Evolutionary conservation across 2,888 invertebrate species (phyloP), one percentile per base, ranked within the genome.

Genomic region (Chironomus riparius): DNA sequence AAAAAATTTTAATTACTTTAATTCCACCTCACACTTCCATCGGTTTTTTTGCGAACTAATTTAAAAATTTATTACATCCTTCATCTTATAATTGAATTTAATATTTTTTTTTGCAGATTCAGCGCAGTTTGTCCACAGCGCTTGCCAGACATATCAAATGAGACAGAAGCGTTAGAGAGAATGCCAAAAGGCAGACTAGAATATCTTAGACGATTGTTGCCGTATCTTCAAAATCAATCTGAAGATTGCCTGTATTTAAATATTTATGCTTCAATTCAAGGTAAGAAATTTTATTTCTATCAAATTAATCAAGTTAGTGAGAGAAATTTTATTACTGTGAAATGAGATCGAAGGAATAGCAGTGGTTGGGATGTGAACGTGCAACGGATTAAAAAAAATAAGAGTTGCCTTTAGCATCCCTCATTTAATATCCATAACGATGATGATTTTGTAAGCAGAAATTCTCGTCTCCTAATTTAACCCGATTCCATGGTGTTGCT

Each of bases 201-300:
- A 82, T 94, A 96, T 83, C 87, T 98, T 80, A 92, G 91, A 83
- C 88, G 95, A 80, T 87, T 98, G 83, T 85, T 94, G 80, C 95
- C 95, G 62, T 91, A 93, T 83, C 87, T 98, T 79, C 90, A 89
- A 79, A 92, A 96, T 83, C 97, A 98, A 86, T 94, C 92, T 79
- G 98, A 98, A 87, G 97, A 98, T 86, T 98, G 98, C 82, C 89
- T 98, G 78, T 97, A 95, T 84, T 88, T 98, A 82, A 98, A 98
- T 85, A 92, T 98, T 82, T 98, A 97, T 86, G 94, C 95, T 28
- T 98, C 98, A 75, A 93, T 93, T 80, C 92, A 93, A 92, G 95
- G 97, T 97, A 87, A 88, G 3, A 48, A 70, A 15, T 21, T 50
- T 70, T 70, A 24, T 21, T 56, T 15, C 15, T 7, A 56, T 50